Conservation (phyloP, 23 tunicate species). For the Diplosoma virens region DNA sequence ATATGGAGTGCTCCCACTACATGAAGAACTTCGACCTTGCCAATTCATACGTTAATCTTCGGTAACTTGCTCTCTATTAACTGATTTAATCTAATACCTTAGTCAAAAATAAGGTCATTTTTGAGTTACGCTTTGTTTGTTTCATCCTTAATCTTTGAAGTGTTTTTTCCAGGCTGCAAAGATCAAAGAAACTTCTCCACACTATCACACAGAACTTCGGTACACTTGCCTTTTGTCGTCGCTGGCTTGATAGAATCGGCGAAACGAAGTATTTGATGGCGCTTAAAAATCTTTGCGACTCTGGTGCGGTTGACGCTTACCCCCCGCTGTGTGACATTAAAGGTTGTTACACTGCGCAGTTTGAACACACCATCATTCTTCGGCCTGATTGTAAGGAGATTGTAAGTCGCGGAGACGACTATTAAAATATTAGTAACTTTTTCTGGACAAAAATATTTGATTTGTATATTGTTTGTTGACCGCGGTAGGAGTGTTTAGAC, state of each 20-base stretch:
- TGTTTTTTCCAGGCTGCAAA: slow-evolving; percentile 55
- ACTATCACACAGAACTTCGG: slow-evolving; percentile 90
- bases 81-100: background rate
- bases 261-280: slow-evolving; percentile 92
- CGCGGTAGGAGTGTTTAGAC: background rate
- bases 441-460: too few species aligned
- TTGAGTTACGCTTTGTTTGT: background rate
- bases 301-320: slow-evolving; percentile 85
- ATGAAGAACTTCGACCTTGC: slow-evolving; percentile 96
- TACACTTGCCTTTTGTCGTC: slow-evolving; percentile 94
- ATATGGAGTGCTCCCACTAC: slow-evolving; percentile 98
- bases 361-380: slow-evolving; percentile 94
- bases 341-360: slow-evolving; percentile 98
- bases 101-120: too few species aligned
- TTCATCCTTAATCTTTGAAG: background rate
- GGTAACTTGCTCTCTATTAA: slow-evolving; percentile 24
- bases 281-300: slow-evolving; percentile 81
- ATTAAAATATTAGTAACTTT: slow-evolving; percentile 49
- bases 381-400: slow-evolving; percentile 97
- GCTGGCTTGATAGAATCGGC: slow-evolving; percentile 97
- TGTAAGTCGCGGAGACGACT: slow-evolving; percentile 94
- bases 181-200: slow-evolving; percentile 79
- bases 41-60: slow-evolving; percentile 46
- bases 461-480: too few species aligned
- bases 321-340: slow-evolving; percentile 95